These are phyloP conservation scores for Babyrousa celebensis DNA, from an alignment of 2,797 vertebrate genomes.

Conservation along the genomic window DNA sequence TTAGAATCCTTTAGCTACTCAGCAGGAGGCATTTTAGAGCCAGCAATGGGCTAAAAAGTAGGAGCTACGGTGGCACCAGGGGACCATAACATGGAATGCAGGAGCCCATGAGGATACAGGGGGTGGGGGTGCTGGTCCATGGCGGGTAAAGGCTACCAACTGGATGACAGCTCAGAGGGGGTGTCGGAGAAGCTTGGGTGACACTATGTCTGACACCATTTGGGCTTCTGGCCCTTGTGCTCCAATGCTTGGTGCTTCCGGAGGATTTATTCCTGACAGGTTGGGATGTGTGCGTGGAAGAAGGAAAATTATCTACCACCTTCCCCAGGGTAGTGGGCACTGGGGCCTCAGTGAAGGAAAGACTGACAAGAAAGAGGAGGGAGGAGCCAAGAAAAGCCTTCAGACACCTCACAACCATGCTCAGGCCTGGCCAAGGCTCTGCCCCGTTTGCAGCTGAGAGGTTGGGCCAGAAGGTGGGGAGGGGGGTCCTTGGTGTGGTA, in stretches of 20 bases:
- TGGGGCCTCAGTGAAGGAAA: neutral
- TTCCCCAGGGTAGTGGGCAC: neutral
- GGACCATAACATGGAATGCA: accelerated
- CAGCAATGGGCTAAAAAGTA: neutral
- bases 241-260: neutral
- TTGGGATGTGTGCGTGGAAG: accelerated
- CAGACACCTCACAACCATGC: neutral
- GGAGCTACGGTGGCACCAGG: accelerated
- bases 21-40: neutral
- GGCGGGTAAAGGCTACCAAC: neutral
- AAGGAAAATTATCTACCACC: neutral
- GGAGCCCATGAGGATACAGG: accelerated
- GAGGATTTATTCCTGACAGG: neutral
- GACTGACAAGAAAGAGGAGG: neutral
- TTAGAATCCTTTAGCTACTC: neutral
- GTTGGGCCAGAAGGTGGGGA: neutral
- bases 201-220: neutral
- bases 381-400: neutral
- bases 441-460: neutral
- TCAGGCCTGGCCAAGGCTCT: neutral
- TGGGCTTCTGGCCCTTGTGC: neutral
- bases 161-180: neutral
- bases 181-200: neutral
- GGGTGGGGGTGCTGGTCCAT: no score
- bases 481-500: neutral